Evolutionary conservation across 30 jellyfish, hydroid and myxozoan genomes (phyloP).

Genomic region (Aurelia coerulea): DNA sequence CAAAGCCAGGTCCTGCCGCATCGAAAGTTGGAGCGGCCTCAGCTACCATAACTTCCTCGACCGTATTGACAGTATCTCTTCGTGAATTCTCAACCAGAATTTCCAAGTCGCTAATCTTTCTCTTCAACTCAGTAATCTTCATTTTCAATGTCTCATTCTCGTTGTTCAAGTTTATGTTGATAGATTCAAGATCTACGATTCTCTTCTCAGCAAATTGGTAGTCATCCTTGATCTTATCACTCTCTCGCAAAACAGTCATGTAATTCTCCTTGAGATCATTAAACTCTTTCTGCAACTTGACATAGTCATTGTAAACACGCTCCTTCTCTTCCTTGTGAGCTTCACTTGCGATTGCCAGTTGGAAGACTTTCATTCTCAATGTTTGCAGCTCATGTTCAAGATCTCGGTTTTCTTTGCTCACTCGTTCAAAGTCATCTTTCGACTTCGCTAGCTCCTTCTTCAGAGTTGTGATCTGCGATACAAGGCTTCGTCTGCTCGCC

Average conservation of each 20-base stretch:
- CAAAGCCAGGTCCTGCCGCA: slow-evolving; percentile 57
- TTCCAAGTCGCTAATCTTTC: slow-evolving; percentile 79
- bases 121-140: slow-evolving; percentile 62
- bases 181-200: slow-evolving; percentile 82
- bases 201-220: slow-evolving; percentile 70
- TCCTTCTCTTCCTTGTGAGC: slow-evolving; percentile 93
- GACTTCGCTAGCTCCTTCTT: slow-evolving; percentile 72
- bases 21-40: slow-evolving; percentile 63
- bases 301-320: slow-evolving; percentile 61
- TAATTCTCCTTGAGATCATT: slow-evolving; percentile 82
- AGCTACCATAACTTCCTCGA: slow-evolving; percentile 70
- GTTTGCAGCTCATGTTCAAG: slow-evolving; percentile 79
- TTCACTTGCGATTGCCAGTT: slow-evolving; percentile 58
- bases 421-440: slow-evolving; percentile 60
- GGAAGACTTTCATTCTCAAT: slow-evolving; percentile 64
- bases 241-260: slow-evolving; percentile 73
- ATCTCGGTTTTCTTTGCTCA: slow-evolving; percentile 63
- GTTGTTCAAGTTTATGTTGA: slow-evolving; percentile 67
- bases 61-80: slow-evolving; percentile 55
- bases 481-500: slow-evolving; percentile 65
- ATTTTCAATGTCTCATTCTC: slow-evolving; percentile 76
- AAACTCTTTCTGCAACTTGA: slow-evolving; percentile 71
- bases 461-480: slow-evolving; percentile 69
- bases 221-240: slow-evolving; percentile 78
- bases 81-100: slow-evolving; percentile 46